phyloP scores from a whole-genome alignment of 2,888 invertebrate genomes.

The Actias luna region DNA sequence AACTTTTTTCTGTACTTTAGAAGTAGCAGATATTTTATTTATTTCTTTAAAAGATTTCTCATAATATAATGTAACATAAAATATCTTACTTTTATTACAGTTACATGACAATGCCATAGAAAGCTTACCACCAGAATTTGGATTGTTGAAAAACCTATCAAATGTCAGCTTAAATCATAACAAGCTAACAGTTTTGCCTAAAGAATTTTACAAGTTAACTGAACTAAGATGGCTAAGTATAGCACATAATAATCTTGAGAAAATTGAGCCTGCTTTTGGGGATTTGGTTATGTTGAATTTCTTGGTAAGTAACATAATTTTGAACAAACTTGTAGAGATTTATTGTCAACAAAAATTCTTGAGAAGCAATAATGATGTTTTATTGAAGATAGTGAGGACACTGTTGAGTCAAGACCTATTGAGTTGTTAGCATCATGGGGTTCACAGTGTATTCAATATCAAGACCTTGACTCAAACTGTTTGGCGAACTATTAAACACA shows the following conservation, averaged over 20 bases:
- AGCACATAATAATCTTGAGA: slow-evolving; percentile 87
- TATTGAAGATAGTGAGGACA: too few relatives aligned
- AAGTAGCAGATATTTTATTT: background rate
- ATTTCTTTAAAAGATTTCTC: background rate
- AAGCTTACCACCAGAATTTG: slow-evolving; percentile 87
- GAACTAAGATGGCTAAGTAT: slow-evolving; percentile 87
- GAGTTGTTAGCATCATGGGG: too few relatives aligned
- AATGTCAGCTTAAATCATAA: slow-evolving; percentile 87
- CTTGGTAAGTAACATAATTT: slow-evolving; percentile 52
- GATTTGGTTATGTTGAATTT: slow-evolving; percentile 88
- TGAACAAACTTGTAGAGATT: background rate
- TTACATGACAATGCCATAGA: slow-evolving; percentile 91
- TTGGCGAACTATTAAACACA: too few relatives aligned
- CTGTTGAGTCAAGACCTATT: too few relatives aligned
- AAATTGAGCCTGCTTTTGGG: slow-evolving; percentile 87
- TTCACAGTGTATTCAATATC: too few relatives aligned
- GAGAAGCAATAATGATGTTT: too few relatives aligned
- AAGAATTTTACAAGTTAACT: slow-evolving; percentile 85
- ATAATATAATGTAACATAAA: background rate
- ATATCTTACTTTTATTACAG: slow-evolving; percentile 66
- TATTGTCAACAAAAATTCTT: too few relatives aligned
- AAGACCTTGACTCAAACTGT: too few relatives aligned
- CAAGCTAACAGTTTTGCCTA: slow-evolving; percentile 83
- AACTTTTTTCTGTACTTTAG: too few relatives aligned
- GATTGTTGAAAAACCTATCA: slow-evolving; percentile 84